A percentile compares a stretch with the other conserved stretches of the same genome.
phyloP scores from a whole-genome alignment of 2,888 invertebrate species.

The Eristalinus aeneus region DNA sequence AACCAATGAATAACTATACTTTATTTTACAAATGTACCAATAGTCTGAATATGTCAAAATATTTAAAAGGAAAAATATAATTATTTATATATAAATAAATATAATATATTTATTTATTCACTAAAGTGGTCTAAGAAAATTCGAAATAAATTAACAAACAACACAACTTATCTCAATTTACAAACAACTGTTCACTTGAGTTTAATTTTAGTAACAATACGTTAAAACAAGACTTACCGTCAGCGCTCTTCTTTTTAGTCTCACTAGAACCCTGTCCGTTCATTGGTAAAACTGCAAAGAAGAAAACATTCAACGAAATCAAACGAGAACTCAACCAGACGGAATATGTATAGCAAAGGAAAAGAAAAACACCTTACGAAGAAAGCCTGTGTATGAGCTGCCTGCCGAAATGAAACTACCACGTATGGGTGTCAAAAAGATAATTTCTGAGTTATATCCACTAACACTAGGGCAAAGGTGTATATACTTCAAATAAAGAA shows the following conservation, averaged over 20 bases:
- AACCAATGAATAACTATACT: no score
- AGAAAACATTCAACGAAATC: slow-evolving; percentile 6
- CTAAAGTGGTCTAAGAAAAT: no score
- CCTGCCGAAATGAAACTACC: slow-evolving; percentile 25
- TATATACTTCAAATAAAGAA: slow-evolving; percentile 12
- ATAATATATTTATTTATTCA: no score
- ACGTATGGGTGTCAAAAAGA: slow-evolving; percentile 9
- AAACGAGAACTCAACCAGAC: background rate
- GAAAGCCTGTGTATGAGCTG: slow-evolving; percentile 23
- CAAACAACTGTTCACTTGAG: no score
- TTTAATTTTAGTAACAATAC: background rate
- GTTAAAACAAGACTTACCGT: slow-evolving; percentile 75
- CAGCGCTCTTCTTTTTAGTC: slow-evolving; percentile 74
- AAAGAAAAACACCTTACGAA: background rate
- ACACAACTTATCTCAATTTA: no score
- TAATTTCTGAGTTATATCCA: background rate
- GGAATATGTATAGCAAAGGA: background rate
- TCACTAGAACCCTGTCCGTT: slow-evolving; percentile 76
- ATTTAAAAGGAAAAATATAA: no score
- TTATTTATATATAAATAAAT: no score
- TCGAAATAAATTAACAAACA: no score
- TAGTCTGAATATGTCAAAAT: no score
- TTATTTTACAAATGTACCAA: no score
- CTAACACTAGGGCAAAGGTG: background rate
- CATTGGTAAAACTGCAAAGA: slow-evolving; percentile 79